Evolutionary conservation across 2,797 vertebrate species (phyloP).

Genomic region (Echiichthys vipera): DNA sequence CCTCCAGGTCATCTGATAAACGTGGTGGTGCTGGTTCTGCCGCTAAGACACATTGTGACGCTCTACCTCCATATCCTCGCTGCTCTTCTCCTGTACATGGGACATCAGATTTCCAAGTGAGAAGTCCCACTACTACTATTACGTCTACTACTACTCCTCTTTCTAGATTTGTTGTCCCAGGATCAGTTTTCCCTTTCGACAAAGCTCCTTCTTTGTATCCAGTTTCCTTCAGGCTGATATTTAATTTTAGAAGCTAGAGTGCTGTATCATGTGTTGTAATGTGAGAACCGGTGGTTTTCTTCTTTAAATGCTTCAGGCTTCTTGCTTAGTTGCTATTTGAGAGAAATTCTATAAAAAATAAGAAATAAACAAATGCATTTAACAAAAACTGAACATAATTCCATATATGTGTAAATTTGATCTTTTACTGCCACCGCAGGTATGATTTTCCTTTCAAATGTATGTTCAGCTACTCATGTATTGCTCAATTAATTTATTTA

Average conservation of each 20-base stretch:
- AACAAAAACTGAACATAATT: background rate
- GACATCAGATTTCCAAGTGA: slow-evolving; percentile 89
- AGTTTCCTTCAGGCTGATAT: slow-evolving; percentile 12
- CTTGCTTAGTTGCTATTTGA: too few species aligned
- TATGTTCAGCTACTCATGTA: background rate
- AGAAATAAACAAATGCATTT: background rate
- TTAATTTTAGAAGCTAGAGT: background rate
- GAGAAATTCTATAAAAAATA: background rate
- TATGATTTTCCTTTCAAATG: background rate
- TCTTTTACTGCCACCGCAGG: background rate
- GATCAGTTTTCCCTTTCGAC: slow-evolving; percentile 26
- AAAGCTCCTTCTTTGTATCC: background rate
- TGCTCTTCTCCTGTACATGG: slow-evolving; percentile 85
- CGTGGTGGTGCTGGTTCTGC: slow-evolving; percentile 85
- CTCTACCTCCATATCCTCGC: slow-evolving; percentile 89
- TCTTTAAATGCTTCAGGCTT: background rate
- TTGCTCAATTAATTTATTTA: background rate
- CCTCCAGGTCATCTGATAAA: slow-evolving; percentile 87
- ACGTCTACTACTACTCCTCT: background rate
- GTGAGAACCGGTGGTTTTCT: background rate
- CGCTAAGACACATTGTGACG: slow-evolving; percentile 86
- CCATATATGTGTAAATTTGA: background rate
- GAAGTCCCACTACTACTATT: slow-evolving; percentile 22
- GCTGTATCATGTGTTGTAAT: background rate
- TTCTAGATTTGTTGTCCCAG: background rate